Evolutionary conservation across 2,888 invertebrate species (phyloP), one percentile per base, ranked within the genome.

Genomic region (Melinopterus prodromus): DNA sequence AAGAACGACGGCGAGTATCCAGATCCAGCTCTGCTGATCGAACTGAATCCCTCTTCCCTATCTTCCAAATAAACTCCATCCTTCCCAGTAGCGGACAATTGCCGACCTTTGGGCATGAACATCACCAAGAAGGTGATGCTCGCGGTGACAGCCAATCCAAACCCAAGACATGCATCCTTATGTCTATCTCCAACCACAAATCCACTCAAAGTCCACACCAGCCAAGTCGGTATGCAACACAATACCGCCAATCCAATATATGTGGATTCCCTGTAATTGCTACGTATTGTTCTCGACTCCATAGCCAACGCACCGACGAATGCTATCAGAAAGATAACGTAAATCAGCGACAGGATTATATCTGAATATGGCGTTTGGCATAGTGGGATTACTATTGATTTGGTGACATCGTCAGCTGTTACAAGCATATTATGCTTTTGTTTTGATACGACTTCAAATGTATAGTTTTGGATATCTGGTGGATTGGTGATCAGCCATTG

Each of bases 51-150:
- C 85, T 96, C 96, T 84, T 96, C 96, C 81, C 96, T 92, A 88
- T 95, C 96, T 86, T 95, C 95, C 83, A 94, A 93, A 89, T 94
- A 95, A 83, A 95, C 93, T 14, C 95, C 96, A 87, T 97, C 97
- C 86, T 97, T 95, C 75, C 98, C 98, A 91, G 98, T 93, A 76
- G 97, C 97, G 0, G 97, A 97, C 86, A 98, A 90, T 86, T 98
- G 97, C 70, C 98, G 92, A 38, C 98, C 97, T 90, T 96, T 98
- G 53, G 98, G 95, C 90, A 97, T 94, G 89, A 98, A 98, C 98
- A 98, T 98, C 80, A 97, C 94, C 85, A 97, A 92, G 90, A 98
- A 97, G 78, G 97, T 94, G 74, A 97, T 93, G 12, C 95, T 93
- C 82, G 97, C 95, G 15, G 96, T 97, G 79, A 95, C 93, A 75